phyloP scores from a whole-genome alignment of 2,888 invertebrate genomes.

The Tholera decimalis region DNA sequence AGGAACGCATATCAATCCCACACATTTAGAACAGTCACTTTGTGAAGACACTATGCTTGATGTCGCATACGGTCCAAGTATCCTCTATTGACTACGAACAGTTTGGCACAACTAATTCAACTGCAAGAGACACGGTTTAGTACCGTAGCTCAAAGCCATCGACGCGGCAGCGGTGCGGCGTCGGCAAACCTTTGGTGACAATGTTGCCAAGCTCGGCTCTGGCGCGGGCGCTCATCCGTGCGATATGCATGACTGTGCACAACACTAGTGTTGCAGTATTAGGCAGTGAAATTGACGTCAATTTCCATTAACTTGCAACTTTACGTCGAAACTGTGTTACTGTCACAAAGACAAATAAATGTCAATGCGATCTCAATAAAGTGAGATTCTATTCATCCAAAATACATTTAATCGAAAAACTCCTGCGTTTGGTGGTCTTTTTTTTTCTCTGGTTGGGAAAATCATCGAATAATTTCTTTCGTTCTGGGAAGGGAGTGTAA shows the following conservation, averaged over 20 bases:
- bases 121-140: background rate
- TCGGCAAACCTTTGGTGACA: background rate
- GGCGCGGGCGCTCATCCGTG: background rate
- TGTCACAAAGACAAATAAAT: background rate
- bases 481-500: too few relatives aligned
- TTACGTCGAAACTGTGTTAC: background rate
- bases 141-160: background rate
- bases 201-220: conserved; percentile 1
- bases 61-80: background rate
- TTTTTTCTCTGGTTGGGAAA: too few relatives aligned
- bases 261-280: background rate
- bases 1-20: background rate
- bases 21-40: background rate
- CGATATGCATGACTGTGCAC: background rate
- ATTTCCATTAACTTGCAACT: background rate
- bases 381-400: background rate
- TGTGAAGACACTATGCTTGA: background rate
- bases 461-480: too few relatives aligned
- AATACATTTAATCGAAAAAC: too few relatives aligned
- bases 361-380: too few relatives aligned
- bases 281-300: background rate
- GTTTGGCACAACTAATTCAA: background rate
- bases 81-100: background rate
- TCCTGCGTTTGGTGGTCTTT: too few relatives aligned
- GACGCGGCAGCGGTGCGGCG: background rate